phyloP scores from a whole-genome alignment of 2,113 vertebrate genomes.

The Caranx melampygus region DNA sequence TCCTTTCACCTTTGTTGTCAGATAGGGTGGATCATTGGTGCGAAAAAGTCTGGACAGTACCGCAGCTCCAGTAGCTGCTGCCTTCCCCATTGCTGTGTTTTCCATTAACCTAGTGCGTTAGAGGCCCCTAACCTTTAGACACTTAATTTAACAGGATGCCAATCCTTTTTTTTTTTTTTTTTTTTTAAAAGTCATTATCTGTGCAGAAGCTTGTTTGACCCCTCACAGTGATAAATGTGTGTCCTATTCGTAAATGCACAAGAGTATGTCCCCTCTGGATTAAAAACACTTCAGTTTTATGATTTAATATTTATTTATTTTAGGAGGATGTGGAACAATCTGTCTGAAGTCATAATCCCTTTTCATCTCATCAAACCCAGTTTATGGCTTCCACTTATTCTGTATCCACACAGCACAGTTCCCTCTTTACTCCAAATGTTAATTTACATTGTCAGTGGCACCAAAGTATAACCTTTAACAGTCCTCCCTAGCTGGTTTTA shows the following conservation, averaged over 20 bases:
- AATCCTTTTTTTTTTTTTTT: slow-evolving; percentile 54
- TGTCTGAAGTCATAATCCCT: not conserved
- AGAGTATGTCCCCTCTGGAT: not conserved
- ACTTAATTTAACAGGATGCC: slow-evolving; percentile 63
- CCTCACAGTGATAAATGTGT: slow-evolving; percentile 38
- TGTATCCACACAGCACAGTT: not conserved
- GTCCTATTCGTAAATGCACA: not conserved
- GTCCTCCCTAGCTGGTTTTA: not conserved
- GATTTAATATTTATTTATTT: not conserved
- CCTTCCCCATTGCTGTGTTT: slow-evolving; percentile 35
- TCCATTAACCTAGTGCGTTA: slow-evolving; percentile 65
- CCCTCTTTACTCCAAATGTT: not conserved
- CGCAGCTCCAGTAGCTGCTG: not conserved
- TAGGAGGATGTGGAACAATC: slow-evolving; percentile 23
- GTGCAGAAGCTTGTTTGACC: slow-evolving; percentile 50
- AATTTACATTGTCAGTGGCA: not conserved
- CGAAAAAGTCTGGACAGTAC: slow-evolving; percentile 19
- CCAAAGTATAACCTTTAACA: not conserved
- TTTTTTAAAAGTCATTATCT: slow-evolving; percentile 64
- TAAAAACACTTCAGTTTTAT: not conserved
- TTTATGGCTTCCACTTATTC: not conserved
- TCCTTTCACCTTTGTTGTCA: slow-evolving; percentile 24
- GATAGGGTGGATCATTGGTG: slow-evolving; percentile 24
- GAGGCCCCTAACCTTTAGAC: slow-evolving; percentile 56
- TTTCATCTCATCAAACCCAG: not conserved